Conservation (phyloP, 1,140 invertebrate genomes). For the Saccostrea glomerata region DNA sequence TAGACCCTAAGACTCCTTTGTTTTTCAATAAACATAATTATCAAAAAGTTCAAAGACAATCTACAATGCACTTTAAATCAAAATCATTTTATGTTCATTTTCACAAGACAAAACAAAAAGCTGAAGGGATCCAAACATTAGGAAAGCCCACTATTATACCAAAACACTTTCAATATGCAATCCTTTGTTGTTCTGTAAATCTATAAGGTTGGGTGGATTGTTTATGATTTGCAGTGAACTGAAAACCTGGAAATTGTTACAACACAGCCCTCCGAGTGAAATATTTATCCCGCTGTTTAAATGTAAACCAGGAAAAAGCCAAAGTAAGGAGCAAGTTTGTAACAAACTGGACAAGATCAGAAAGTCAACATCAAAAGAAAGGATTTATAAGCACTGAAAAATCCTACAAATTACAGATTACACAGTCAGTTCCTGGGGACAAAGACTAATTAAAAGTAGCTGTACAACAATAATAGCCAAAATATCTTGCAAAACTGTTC, state of each 20-base stretch:
- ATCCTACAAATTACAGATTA: not conserved
- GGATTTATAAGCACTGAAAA: not conserved
- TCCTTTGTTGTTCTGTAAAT: constrained; percentile 25
- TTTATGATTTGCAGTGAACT: constrained; percentile 8
- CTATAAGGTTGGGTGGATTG: constrained; percentile 12
- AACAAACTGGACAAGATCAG: not conserved
- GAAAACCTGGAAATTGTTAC: constrained; percentile 29
- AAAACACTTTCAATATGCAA: constrained; percentile 15
- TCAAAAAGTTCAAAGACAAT: not conserved
- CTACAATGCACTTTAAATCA: constrained; percentile 4
- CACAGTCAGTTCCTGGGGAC: not conserved
- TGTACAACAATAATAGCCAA: too few species aligned
- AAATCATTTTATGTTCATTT: not conserved
- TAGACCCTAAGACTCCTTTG: not conserved
- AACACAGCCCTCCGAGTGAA: not conserved
- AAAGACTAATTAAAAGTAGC: too few species aligned
- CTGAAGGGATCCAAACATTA: not conserved
- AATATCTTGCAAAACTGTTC: too few species aligned
- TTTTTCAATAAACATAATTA: constrained; percentile 17
- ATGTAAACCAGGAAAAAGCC: not conserved
- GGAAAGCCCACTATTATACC: not conserved
- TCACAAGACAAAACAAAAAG: not conserved
- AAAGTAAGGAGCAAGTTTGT: constrained; percentile 24
- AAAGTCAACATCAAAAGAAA: constrained; percentile 28
- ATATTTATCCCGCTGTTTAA: constrained; percentile 27